These are phyloP conservation scores for Parus major DNA, from an alignment of 2,113 vertebrate genomes.

Conservation along the genomic window DNA sequence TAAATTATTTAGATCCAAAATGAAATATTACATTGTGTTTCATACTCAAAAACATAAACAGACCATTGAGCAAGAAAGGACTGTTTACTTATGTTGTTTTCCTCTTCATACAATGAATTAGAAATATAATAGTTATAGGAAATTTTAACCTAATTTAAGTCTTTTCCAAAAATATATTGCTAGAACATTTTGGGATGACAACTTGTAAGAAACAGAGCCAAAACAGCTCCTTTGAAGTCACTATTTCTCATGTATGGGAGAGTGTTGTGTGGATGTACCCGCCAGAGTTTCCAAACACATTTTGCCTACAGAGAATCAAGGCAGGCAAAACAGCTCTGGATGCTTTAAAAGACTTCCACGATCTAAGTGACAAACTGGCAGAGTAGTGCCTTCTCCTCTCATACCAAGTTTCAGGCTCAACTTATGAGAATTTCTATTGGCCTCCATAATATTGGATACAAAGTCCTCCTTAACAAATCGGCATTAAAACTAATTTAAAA, in stretches of 20 bases:
- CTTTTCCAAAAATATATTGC: conserved; percentile 43
- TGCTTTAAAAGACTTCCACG: not conserved
- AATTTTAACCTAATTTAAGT: conserved; percentile 66
- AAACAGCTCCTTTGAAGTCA: conserved; percentile 17
- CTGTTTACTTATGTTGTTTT: conserved; percentile 60
- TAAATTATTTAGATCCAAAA: conserved; percentile 54
- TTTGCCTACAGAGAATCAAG: not conserved
- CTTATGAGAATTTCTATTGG: not conserved
- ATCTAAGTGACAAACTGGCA: not conserved
- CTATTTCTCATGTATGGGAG: not conserved
- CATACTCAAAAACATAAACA: conserved; percentile 63
- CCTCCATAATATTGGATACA: not conserved
- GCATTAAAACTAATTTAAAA: not conserved
- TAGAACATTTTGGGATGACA: conserved; percentile 43
- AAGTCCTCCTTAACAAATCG: not conserved
- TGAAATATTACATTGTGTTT: conserved; percentile 57
- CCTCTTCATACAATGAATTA: conserved; percentile 50
- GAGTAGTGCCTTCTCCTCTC: not conserved
- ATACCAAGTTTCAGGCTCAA: not conserved
- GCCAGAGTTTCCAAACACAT: not conserved
- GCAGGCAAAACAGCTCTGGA: not conserved
- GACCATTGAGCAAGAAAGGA: conserved; percentile 57
- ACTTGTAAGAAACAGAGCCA: conserved; percentile 19
- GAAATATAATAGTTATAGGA: conserved; percentile 62
- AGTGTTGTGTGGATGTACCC: not conserved